Conservation (phyloP, 1,140 invertebrate species). For the Penaeus japonicus region DNA sequence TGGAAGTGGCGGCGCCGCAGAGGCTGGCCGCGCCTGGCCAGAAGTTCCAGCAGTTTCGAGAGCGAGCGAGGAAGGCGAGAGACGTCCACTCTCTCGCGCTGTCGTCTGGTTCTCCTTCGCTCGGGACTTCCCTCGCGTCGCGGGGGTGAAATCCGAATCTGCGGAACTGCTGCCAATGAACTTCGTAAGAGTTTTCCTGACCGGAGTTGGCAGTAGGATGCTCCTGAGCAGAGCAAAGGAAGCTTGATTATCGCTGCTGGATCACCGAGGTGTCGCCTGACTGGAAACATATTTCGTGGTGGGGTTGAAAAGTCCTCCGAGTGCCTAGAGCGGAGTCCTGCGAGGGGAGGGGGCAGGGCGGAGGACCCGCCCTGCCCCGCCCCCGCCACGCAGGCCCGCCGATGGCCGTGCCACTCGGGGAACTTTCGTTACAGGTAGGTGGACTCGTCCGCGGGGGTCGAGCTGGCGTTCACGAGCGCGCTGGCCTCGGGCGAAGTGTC, state of each 20-base stretch:
- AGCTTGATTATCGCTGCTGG: not conserved
- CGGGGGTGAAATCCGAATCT: too few species aligned
- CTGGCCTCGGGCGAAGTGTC: not conserved
- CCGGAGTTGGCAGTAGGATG: not conserved
- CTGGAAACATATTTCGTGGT: conserved; percentile 37
- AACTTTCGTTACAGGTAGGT: conserved; percentile 39
- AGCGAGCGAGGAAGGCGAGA: too few species aligned
- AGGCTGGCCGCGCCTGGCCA: too few species aligned
- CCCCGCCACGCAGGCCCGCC: conserved; percentile 14
- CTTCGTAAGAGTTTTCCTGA: not conserved
- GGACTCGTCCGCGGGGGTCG: conserved; percentile 32
- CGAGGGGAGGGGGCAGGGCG: not conserved
- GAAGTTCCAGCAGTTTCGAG: too few species aligned
- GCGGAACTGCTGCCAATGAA: too few species aligned
- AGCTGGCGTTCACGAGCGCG: not conserved
- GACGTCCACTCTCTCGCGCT: too few species aligned
- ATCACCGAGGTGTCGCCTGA: conserved; percentile 39
- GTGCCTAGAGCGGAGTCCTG: not conserved
- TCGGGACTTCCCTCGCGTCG: too few species aligned
- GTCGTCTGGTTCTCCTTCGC: too few species aligned
- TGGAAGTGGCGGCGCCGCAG: too few species aligned
- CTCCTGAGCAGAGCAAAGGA: conserved; percentile 3
- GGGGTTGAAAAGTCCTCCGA: conserved; percentile 15
- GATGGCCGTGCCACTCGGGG: conserved; percentile 9
- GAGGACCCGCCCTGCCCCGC: not conserved